These are phyloP conservation scores for Cyprinodon tularosa DNA, from an alignment of 2,113 vertebrate species.

Conservation along the genomic window DNA sequence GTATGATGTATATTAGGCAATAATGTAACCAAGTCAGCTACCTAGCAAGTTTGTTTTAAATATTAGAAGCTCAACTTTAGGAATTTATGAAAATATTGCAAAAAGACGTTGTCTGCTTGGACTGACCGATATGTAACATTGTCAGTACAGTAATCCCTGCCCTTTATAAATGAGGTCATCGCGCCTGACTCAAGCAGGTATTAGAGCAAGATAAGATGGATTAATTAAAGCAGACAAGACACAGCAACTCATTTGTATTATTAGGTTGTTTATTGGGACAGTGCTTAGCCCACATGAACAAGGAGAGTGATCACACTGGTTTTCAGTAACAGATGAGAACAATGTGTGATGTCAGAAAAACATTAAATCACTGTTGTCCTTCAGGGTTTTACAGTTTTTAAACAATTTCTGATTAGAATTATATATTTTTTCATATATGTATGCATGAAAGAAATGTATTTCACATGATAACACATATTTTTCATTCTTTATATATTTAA, in stretches of 20 bases:
- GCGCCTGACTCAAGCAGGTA: slow-evolving; percentile 44
- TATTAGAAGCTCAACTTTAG: neutral
- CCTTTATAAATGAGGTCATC: slow-evolving; percentile 53
- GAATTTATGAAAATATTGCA: no score
- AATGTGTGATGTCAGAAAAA: neutral
- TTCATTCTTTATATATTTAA: neutral
- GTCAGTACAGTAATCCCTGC: slow-evolving; percentile 44
- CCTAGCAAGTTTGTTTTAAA: no score
- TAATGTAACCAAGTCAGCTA: neutral
- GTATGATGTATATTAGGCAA: neutral
- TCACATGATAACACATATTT: neutral
- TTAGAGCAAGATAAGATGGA: slow-evolving; percentile 64
- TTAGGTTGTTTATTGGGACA: slow-evolving; percentile 65
- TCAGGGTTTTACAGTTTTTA: neutral
- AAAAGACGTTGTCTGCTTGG: no score
- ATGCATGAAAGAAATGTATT: neutral
- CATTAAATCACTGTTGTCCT: neutral
- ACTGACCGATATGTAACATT: slow-evolving; percentile 18
- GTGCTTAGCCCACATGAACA: slow-evolving; percentile 40
- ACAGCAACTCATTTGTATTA: slow-evolving; percentile 48
- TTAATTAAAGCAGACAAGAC: slow-evolving; percentile 59
- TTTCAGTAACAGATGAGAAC: slow-evolving; percentile 14
- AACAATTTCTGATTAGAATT: neutral
- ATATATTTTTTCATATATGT: no score
- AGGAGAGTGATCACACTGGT: slow-evolving; percentile 2